Evolutionary conservation across 2,797 vertebrate genomes (phyloP), one percentile per base, ranked within the genome.

Genomic region (Paedocypris micromegethes): DNA sequence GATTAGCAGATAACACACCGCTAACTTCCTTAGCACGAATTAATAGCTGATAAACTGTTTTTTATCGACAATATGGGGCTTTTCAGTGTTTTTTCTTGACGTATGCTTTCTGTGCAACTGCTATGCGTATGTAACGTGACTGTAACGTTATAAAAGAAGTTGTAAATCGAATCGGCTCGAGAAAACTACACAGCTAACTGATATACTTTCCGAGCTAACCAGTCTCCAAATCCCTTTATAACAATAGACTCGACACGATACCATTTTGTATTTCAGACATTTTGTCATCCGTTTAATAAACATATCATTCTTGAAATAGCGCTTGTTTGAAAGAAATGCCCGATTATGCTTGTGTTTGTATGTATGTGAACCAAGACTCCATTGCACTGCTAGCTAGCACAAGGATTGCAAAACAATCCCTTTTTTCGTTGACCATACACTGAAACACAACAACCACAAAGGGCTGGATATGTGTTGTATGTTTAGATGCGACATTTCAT

Each of bases 1-100:
- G 3, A 5, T 45, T 48, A 37, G 47, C 64, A 71, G 9, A 58
- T 65, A 59, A 9, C 52, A 56, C 55, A 41, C 64, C 55, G 49
- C 62, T 50, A 72, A 75, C 76, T 73, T 78, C 67, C 70, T 53
- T 73, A 75, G 71, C 75, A 56, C 44, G 58, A 54, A 6, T 54
- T 56, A 9, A 48, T 54, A 45, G 66, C 43, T 45, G 47, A n/a
- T 40, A 4, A 47, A 46, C 9, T 9, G 38, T 41, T 4, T 58
- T 61, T 4, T n/a, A 5, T n/a, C 23, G 23, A 23, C 23, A 23
- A 23, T 23, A 23, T 23, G 23, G 23, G 23, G 23, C 23, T 23
- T 23, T 23, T 23, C 23, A 23, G 23, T 23, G 23, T 23, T 23
- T 23, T 23, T 23, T 23, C 23, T 23, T 23, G 23, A 23, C 23